Conservation (phyloP, 2,888 invertebrate genomes). For the Epirrhoe alternata region DNA sequence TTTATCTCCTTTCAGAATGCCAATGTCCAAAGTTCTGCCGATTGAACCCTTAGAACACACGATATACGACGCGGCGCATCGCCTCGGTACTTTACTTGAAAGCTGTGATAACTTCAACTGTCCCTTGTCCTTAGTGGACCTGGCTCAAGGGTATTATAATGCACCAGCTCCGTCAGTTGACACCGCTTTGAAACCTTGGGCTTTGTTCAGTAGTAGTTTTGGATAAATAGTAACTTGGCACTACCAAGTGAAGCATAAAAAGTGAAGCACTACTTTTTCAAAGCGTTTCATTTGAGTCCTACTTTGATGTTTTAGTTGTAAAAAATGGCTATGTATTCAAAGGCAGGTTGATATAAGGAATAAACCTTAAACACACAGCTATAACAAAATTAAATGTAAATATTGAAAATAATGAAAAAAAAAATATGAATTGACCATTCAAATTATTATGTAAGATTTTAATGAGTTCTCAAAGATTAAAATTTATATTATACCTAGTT, state of each 20-base stretch:
- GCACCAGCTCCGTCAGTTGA: constrained; percentile 69
- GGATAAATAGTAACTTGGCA: constrained; percentile 33
- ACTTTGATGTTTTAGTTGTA: too few species aligned
- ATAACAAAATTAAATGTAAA: too few species aligned
- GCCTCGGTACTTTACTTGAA: constrained; percentile 64
- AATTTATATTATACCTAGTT: background rate
- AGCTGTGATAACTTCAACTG: constrained; percentile 87
- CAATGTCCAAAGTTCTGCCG: constrained; percentile 86
- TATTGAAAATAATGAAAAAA: too few species aligned
- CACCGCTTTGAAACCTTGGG: constrained; percentile 65
- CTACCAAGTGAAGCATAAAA: too few species aligned
- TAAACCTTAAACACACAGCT: too few species aligned
- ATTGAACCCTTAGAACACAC: constrained; percentile 87
- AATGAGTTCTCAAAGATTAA: background rate
- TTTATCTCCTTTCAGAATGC: constrained; percentile 82
- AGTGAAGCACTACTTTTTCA: too few species aligned
- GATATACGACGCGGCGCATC: constrained; percentile 88
- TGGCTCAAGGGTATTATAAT: constrained; percentile 87
- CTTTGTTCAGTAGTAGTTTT: constrained; percentile 68
- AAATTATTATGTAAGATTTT: background rate
- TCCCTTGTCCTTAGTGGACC: constrained; percentile 89
- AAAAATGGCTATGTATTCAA: too few species aligned
- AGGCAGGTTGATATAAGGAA: too few species aligned
- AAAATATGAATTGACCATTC: too few species aligned
- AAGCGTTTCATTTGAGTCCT: too few species aligned